Evolutionary conservation across 2,113 vertebrate genomes (phyloP), one percentile per base, ranked within the genome.

Genomic region (Bungarus multicinctus): DNA sequence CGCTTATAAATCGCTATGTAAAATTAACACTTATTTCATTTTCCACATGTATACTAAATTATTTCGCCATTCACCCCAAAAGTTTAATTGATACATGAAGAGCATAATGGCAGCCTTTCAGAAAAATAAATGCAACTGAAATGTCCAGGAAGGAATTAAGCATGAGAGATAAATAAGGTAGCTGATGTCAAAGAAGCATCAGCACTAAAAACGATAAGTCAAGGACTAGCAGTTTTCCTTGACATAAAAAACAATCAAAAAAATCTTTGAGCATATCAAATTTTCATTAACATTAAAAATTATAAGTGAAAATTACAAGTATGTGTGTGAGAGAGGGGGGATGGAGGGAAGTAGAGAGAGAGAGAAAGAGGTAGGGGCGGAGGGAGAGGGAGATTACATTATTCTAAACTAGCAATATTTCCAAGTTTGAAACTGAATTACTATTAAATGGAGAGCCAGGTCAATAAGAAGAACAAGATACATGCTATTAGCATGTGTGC

Each of bases 281-380:
- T 96, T 96, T 95, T 39, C 88, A 96, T 96, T 96, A 95, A 91
- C 88, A 25, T 94, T 95, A 96, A 94, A 95, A 88, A 96, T 96
- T 91, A 90, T 92, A 74, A 74, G 5, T n/a, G n/a, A n/a, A n/a
- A n/a, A n/a, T 87, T 94, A 45, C 64, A 94, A 95, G 55, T 7
- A 22, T 57, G 55, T 57, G 55, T 57, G 55, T 57, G 55, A 8
- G 55, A 23, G 55, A 7, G 55, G 7, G 55, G 0, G 55, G 10
- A 47, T 6, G 3, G 50, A 54, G 54, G 18, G 1, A 23, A 23
- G 6, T 7, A 25, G 57, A 25, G 23, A 9, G 57, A 58, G 57
- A 3, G 57, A 25, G 57, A 23, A 22, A 3, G 57, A 9, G 23
- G 25, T 23, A 10, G 58, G 47, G 47, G 47, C 7, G 30, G 57